Percentiles rank a stretch among this genome's conserved stretches.
Conservation (phyloP, 2,113 vertebrate species). For the Mirza zaza region DNA sequence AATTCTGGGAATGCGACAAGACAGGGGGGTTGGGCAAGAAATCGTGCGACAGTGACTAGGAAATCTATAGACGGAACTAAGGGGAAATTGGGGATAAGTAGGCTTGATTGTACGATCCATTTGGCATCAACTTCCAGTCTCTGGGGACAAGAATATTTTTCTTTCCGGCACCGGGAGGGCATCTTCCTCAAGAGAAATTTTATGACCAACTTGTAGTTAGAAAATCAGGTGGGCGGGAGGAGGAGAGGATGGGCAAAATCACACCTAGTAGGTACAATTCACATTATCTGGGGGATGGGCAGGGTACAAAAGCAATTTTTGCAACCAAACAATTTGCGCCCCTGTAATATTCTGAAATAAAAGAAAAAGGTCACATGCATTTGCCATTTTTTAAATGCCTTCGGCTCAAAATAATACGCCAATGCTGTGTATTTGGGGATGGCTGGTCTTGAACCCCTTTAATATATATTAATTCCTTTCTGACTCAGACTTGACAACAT, state of each 20-base stretch:
- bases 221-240: neutral
- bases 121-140: neutral
- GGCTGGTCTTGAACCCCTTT: neutral
- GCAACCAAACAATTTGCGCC: too few relatives aligned
- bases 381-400: neutral
- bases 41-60: too few relatives aligned
- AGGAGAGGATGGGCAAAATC: too few relatives aligned
- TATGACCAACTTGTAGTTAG: neutral
- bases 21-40: neutral
- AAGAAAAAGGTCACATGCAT: neutral
- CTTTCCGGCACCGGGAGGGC: neutral
- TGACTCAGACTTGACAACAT: neutral
- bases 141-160: neutral
- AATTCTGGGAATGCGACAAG: neutral
- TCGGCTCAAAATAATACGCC: neutral
- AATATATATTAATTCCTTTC: neutral
- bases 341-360: too few relatives aligned
- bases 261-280: too few relatives aligned
- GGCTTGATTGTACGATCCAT: neutral
- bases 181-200: neutral
- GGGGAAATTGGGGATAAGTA: neutral
- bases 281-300: too few relatives aligned
- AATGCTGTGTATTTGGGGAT: neutral
- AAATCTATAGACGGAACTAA: neutral
- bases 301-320: too few relatives aligned